Conservation (phyloP, 1,140 invertebrate genomes). For the Anoplophora glabripennis region DNA sequence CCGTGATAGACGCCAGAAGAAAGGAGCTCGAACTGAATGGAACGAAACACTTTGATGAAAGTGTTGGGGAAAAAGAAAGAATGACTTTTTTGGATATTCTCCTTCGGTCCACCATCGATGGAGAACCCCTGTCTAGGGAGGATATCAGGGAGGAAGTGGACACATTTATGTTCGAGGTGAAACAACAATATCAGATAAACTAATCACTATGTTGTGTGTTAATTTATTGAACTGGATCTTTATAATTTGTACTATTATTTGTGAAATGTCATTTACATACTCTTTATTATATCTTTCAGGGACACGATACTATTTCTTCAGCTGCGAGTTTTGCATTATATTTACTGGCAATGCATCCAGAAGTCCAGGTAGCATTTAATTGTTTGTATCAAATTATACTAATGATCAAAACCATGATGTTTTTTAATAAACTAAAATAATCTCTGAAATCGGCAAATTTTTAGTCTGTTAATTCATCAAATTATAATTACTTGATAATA, state of each 20-base stretch:
- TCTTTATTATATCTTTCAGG: constrained; percentile 54
- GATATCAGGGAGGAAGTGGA: constrained; percentile 81
- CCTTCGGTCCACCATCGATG: constrained; percentile 59
- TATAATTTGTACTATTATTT: too few species aligned
- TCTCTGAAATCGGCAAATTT: too few species aligned
- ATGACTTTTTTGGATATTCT: constrained; percentile 74
- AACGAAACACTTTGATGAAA: not conserved
- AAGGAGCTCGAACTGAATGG: constrained; percentile 33
- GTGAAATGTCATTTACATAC: too few species aligned
- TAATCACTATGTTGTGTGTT: too few species aligned
- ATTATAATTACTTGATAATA: too few species aligned
- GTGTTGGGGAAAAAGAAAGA: constrained; percentile 52
- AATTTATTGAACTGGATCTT: too few species aligned
- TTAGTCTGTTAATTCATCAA: too few species aligned
- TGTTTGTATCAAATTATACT: not conserved
- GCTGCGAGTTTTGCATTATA: constrained; percentile 58
- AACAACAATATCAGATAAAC: too few species aligned
- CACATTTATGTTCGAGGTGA: constrained; percentile 80
- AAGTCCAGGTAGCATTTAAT: constrained; percentile 53
- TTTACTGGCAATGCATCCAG: constrained; percentile 55
- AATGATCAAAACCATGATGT: too few species aligned
- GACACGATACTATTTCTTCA: constrained; percentile 69
- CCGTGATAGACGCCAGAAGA: constrained; percentile 37
- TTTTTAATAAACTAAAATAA: not conserved
- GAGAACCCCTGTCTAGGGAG: constrained; percentile 57